Percentiles rank a stretch among this genome's conserved stretches.
These are phyloP conservation scores for Sylvia atricapilla DNA, from an alignment of 2,113 vertebrate species.

Conservation along the genomic window DNA sequence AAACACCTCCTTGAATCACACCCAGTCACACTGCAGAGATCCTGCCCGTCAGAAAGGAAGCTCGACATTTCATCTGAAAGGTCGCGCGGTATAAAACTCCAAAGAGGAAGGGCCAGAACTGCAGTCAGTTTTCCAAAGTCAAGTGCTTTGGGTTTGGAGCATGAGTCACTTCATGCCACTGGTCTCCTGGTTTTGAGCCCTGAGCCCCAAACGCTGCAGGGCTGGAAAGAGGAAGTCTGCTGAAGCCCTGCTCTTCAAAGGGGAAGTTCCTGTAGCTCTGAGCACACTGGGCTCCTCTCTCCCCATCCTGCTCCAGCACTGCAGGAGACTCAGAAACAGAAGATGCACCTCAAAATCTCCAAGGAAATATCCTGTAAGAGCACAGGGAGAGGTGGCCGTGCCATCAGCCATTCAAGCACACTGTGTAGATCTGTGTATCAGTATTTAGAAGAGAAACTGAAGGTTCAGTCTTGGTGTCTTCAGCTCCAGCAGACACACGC, in stretches of 20 bases:
- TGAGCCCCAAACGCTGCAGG: background rate
- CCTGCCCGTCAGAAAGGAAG: conserved; percentile 16
- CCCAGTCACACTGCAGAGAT: background rate
- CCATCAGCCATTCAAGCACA: background rate
- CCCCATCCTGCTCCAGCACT: background rate
- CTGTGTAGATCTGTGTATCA: accelerated
- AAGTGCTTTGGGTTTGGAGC: conserved; percentile 17
- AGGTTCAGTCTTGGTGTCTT: background rate
- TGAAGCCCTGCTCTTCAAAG: background rate
- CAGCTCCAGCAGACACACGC: background rate
- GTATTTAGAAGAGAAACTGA: background rate
- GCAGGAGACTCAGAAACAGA: background rate
- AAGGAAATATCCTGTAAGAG: background rate
- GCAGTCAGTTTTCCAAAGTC: conserved; percentile 16
- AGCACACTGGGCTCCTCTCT: background rate
- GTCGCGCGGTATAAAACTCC: conserved; percentile 9
- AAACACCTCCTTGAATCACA: conserved; percentile 14
- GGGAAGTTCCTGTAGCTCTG: background rate
- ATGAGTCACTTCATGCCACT: conserved; percentile 35
- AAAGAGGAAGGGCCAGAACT: conserved; percentile 24
- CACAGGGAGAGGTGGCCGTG: background rate
- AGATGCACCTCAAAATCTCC: background rate
- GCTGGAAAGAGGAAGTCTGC: conserved; percentile 28
- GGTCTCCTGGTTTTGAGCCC: background rate
- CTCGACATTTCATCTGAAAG: conserved; percentile 34